These are phyloP conservation scores for Solenopsis invicta DNA, from an alignment of 1,140 invertebrate genomes.

Conservation along the genomic window DNA sequence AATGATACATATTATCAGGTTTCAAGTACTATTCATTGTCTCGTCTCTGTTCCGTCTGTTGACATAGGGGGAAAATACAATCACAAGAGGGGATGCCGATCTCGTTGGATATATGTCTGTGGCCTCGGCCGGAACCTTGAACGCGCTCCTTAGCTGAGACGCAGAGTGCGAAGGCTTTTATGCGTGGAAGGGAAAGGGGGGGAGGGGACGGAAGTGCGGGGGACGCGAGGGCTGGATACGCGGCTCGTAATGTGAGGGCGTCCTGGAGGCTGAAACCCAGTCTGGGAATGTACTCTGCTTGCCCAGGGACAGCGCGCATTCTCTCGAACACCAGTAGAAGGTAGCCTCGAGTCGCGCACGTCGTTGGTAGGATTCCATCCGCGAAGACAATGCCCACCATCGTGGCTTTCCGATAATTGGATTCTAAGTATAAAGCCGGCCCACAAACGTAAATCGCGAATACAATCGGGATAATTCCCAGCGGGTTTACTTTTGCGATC, in stretches of 20 bases:
- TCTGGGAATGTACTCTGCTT: conserved; percentile 84
- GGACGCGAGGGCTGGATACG: conserved; percentile 67
- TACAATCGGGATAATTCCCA: conserved; percentile 13
- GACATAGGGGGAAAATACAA: conserved; percentile 26
- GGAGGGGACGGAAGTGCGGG: conserved; percentile 62
- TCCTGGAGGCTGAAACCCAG: conserved; percentile 83
- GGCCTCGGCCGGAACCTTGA: conserved; percentile 85
- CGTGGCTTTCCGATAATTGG: conserved; percentile 66
- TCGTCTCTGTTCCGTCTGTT: conserved; percentile 26
- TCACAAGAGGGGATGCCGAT: conserved; percentile 63
- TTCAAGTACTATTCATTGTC: conserved; percentile 52
- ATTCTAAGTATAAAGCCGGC: conserved; percentile 67
- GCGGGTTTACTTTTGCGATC: neutral
- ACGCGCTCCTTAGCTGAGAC: conserved; percentile 78
- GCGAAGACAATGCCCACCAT: conserved; percentile 67
- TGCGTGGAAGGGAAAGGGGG: conserved; percentile 54
- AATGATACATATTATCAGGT: neutral
- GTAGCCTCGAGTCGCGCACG: conserved; percentile 54
- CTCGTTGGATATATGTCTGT: conserved; percentile 70
- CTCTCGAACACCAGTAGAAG: conserved; percentile 48
- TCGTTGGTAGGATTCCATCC: conserved; percentile 65
- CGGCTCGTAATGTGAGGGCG: conserved; percentile 78
- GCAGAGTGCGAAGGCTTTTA: conserved; percentile 46
- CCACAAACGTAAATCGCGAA: conserved; percentile 13
- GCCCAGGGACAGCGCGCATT: conserved; percentile 79